Conservation (phyloP, 2,797 vertebrate species). For the Nyctalus aviator region DNA sequence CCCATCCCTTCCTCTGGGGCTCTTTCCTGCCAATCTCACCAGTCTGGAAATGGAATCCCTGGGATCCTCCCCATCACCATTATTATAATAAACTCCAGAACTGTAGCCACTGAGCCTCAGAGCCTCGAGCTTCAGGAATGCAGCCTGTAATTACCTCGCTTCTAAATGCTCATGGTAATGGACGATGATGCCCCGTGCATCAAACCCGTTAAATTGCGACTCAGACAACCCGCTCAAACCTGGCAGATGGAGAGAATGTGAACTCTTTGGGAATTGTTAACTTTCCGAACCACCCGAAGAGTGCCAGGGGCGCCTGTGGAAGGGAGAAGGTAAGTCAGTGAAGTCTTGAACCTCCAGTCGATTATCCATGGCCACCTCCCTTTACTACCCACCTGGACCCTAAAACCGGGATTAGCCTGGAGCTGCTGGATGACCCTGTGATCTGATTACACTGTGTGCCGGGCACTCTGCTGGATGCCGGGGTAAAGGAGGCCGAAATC, state of each 20-base stretch:
- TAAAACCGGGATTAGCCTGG: rapidly evolving
- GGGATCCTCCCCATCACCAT: slow-evolving; percentile 2
- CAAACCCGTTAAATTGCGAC: slow-evolving; percentile 61
- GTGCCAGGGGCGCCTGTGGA: neutral
- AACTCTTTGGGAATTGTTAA: slow-evolving; percentile 32
- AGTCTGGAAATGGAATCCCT: slow-evolving; percentile 47
- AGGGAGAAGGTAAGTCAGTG: neutral
- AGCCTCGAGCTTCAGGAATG: slow-evolving; percentile 53
- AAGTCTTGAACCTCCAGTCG: neutral
- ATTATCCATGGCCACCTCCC: neutral
- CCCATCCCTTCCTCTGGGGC: neutral
- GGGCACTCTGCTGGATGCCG: neutral
- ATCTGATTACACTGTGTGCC: neutral
- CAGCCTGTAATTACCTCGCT: slow-evolving; percentile 64
- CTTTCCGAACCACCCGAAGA: slow-evolving; percentile 33
- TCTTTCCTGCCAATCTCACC: slow-evolving; percentile 7
- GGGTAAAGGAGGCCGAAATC: neutral
- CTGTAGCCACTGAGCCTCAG: neutral
- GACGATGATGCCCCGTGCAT: slow-evolving; percentile 19
- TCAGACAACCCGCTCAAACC: slow-evolving; percentile 1
- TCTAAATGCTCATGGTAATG: slow-evolving; percentile 59
- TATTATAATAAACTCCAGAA: slow-evolving; percentile 60
- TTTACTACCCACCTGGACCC: neutral
- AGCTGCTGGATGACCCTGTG: no score
- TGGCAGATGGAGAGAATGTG: slow-evolving; percentile 22